Conservation (phyloP, 1,140 invertebrate genomes). For the Drosophila subobscura region DNA sequence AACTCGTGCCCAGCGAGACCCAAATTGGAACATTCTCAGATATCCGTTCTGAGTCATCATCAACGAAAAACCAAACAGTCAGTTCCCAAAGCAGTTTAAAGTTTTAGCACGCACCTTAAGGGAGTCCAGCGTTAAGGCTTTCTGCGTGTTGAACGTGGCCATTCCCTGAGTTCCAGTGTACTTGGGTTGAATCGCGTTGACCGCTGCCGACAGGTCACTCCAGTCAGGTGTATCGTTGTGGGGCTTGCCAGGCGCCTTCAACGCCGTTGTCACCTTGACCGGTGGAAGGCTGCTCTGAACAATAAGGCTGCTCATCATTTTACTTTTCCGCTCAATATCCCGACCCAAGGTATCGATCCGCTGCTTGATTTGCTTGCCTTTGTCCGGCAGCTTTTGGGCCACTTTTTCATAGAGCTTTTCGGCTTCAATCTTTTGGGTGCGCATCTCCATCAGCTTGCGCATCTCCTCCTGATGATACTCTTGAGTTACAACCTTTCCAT, state of each 20-base stretch:
- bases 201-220: slow-evolving; percentile 59
- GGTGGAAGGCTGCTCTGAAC: slow-evolving; percentile 19
- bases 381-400: slow-evolving; percentile 61
- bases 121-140: slow-evolving; percentile 70
- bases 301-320: slow-evolving; percentile 23
- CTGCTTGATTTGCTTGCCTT: slow-evolving; percentile 59
- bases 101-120: slow-evolving; percentile 57
- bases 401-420: slow-evolving; percentile 64
- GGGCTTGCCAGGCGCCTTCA: not conserved
- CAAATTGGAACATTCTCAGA: slow-evolving; percentile 43
- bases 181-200: slow-evolving; percentile 67
- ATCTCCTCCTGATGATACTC: slow-evolving; percentile 53
- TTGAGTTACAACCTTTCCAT: slow-evolving; percentile 32
- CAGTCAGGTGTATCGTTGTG: slow-evolving; percentile 24
- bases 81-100: not conserved
- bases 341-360: slow-evolving; percentile 51
- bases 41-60: slow-evolving; percentile 77
- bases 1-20: slow-evolving; percentile 59
- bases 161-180: slow-evolving; percentile 69
- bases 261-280: slow-evolving; percentile 14
- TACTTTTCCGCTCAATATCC: slow-evolving; percentile 37
- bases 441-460: slow-evolving; percentile 53
- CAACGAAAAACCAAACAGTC: not conserved
- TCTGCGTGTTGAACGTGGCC: slow-evolving; percentile 77
- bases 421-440: slow-evolving; percentile 37